Percentiles rank a stretch among this genome's conserved stretches.
Evolutionary conservation across 2,888 invertebrate species (phyloP).

Genomic region (Pherbina coryleti): DNA sequence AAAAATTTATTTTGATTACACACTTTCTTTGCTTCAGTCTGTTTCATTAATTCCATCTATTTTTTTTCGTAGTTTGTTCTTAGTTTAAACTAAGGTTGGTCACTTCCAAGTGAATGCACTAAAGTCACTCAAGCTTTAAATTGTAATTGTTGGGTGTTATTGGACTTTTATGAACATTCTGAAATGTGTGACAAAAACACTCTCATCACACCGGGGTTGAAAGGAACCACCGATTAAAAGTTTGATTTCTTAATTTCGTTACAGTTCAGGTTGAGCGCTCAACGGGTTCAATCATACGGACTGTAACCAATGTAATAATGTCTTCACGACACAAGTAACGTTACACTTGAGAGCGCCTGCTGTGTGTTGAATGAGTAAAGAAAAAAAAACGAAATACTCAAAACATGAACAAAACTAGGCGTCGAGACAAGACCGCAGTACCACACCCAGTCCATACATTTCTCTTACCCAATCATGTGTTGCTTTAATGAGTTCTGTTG

Average conservation of each 20-base stretch:
- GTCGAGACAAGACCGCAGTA: background rate
- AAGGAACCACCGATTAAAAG: background rate
- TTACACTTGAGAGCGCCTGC: background rate
- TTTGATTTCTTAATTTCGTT: conserved; percentile 7
- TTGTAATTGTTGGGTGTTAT: background rate
- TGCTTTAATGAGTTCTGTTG: background rate
- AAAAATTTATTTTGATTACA: no score
- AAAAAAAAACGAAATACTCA: no score
- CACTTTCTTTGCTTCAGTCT: no score
- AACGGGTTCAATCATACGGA: background rate
- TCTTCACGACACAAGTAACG: background rate
- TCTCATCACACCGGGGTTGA: background rate
- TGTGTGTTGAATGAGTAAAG: background rate
- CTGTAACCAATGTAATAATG: background rate
- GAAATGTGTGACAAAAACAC: conserved; percentile 1
- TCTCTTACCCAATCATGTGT: conserved; percentile 1
- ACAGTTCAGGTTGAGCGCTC: background rate
- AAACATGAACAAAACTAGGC: no score
- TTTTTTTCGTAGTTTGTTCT: no score
- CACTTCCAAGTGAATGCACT: background rate
- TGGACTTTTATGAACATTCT: background rate
- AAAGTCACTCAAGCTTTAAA: background rate
- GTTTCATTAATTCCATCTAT: no score
- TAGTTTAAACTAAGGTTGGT: background rate
- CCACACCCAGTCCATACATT: background rate